phyloP scores from a whole-genome alignment of 1,140 invertebrate genomes.

The Drosophila gunungcola region DNA sequence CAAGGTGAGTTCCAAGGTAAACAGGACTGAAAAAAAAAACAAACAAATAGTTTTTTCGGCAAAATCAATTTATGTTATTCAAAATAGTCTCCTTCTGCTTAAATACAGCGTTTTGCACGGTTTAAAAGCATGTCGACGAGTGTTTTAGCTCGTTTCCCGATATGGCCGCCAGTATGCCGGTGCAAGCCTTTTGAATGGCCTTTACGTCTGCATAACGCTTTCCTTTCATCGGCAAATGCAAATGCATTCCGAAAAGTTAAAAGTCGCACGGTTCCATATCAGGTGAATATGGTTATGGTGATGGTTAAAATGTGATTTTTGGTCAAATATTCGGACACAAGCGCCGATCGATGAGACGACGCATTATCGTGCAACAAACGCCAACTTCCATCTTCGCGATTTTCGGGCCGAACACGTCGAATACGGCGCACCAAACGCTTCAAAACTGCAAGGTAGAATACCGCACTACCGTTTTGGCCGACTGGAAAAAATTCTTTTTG shows the following conservation, averaged over 20 bases:
- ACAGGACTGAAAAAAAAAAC: too few relatives aligned
- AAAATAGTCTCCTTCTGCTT: neutral
- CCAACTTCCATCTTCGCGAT: slow-evolving; percentile 3
- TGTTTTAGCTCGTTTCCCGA: neutral
- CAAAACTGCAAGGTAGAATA: neutral
- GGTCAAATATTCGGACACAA: neutral
- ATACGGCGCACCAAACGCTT: too few relatives aligned
- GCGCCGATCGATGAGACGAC: slow-evolving; percentile 3
- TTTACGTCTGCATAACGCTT: neutral
- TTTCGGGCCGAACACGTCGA: neutral
- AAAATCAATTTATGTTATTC: slow-evolving; percentile 1
- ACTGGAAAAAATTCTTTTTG: neutral
- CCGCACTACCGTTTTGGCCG: neutral
- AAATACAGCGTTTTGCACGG: neutral
- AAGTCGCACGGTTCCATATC: slow-evolving; percentile 5
- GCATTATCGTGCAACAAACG: slow-evolving; percentile 1
- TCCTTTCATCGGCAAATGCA: neutral
- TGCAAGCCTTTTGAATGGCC: neutral
- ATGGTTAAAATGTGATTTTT: too few relatives aligned
- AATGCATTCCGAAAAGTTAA: neutral
- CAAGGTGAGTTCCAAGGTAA: too few relatives aligned
- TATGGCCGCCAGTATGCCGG: neutral
- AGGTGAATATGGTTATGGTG: neutral
- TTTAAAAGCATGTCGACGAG: neutral
- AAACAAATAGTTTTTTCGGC: neutral